Evolutionary conservation across 2,888 invertebrate genomes (phyloP).

Genomic region (Heliconius aoede): DNA sequence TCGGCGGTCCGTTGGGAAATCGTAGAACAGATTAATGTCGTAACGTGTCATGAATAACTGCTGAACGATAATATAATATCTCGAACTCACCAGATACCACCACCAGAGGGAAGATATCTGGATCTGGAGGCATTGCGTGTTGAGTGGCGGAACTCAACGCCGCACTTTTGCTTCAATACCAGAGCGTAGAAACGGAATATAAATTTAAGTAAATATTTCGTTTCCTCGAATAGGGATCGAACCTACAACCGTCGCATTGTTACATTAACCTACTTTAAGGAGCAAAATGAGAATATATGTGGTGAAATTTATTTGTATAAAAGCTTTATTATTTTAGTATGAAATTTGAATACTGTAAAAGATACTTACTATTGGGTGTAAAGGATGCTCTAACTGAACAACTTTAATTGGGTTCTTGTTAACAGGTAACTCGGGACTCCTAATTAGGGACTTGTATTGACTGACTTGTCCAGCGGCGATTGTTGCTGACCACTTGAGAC

Average conservation of each 20-base stretch:
- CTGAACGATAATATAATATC: slow-evolving; percentile 28
- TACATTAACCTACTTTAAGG: neutral
- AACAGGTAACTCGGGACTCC: slow-evolving; percentile 61
- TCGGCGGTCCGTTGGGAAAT: slow-evolving; percentile 72
- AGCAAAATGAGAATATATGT: neutral
- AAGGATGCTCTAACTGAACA: slow-evolving; percentile 62
- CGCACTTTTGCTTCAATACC: too few species aligned
- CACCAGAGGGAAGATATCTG: too few species aligned
- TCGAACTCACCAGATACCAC: too few species aligned
- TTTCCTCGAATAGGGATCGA: too few species aligned
- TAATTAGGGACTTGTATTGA: slow-evolving; percentile 77
- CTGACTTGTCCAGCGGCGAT: slow-evolving; percentile 67
- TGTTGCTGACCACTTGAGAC: slow-evolving; percentile 67
- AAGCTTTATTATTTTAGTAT: neutral
- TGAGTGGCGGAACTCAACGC: too few species aligned
- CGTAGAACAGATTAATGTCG: slow-evolving; percentile 64
- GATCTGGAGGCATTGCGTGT: neutral
- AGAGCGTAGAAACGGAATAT: too few species aligned
- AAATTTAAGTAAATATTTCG: too few species aligned
- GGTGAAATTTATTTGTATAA: neutral
- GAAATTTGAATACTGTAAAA: slow-evolving; percentile 21
- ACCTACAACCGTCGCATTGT: too few species aligned
- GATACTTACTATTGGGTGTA: neutral
- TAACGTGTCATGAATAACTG: slow-evolving; percentile 60
- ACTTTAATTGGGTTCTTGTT: slow-evolving; percentile 75